phyloP scores from a whole-genome alignment of 2,888 invertebrate species.

The Andrena chrysosceles region DNA sequence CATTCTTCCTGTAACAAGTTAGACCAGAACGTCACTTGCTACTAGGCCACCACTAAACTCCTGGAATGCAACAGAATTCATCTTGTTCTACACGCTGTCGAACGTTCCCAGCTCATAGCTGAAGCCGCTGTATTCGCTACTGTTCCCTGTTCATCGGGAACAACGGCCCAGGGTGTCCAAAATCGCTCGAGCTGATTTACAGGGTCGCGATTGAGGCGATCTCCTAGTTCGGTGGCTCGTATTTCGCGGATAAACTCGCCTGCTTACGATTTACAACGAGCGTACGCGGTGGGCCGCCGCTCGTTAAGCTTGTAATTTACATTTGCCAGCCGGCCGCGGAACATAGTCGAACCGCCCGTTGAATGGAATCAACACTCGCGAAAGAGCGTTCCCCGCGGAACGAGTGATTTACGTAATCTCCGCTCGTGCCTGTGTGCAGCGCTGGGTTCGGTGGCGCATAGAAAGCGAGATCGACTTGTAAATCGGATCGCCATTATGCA shows the following conservation, averaged over 20 bases:
- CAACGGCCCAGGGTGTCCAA: background rate
- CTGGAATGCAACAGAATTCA: no score
- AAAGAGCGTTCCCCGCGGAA: slow-evolving; percentile 30
- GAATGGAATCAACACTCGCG: slow-evolving; percentile 63
- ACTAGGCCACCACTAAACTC: no score
- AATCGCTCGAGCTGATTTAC: background rate
- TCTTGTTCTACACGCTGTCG: no score
- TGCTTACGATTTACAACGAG: slow-evolving; percentile 44
- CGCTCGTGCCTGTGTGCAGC: slow-evolving; percentile 8
- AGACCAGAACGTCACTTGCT: no score
- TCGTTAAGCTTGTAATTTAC: slow-evolving; percentile 64
- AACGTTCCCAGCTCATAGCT: no score
- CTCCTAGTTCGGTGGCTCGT: slow-evolving; percentile 20
- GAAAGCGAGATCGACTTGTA: slow-evolving; percentile 59
- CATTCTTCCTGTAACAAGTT: no score
- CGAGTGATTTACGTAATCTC: slow-evolving; percentile 63
- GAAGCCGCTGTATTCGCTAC: no score
- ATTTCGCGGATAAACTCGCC: slow-evolving; percentile 13
- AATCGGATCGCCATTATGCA: slow-evolving; percentile 66
- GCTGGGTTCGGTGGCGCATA: slow-evolving; percentile 15
- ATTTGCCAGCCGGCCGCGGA: slow-evolving; percentile 52
- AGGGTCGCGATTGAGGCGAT: background rate
- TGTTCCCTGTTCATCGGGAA: no score
- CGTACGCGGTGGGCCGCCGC: slow-evolving; percentile 26
- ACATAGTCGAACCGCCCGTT: slow-evolving; percentile 54